Conservation (phyloP, 30 jellyfish, hydroid and myxozoan species). For the Morbakka virulenta region DNA sequence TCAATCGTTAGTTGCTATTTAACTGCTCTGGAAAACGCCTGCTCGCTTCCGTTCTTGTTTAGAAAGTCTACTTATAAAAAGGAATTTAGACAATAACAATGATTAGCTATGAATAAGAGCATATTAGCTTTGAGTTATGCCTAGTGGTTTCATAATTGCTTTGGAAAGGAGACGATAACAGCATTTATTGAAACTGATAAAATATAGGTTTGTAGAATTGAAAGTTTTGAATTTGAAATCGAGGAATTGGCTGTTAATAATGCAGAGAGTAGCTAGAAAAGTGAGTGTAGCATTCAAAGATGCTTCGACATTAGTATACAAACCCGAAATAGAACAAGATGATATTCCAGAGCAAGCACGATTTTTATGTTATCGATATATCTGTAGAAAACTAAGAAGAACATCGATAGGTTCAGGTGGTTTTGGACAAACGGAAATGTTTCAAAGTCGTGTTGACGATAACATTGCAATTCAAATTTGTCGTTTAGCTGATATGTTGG, state of each 20-base stretch:
- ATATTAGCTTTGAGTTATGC: too few relatives aligned
- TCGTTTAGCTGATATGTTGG: neutral
- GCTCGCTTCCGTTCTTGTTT: too few relatives aligned
- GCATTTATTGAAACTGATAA: too few relatives aligned
- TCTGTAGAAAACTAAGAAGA: conserved; percentile 59
- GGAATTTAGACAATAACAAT: too few relatives aligned
- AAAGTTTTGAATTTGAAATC: too few relatives aligned
- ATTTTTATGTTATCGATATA: conserved; percentile 62
- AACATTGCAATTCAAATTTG: neutral
- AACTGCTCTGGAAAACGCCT: too few relatives aligned
- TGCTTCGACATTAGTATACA: neutral
- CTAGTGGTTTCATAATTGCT: too few relatives aligned
- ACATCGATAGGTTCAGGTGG: neutral
- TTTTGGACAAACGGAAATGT: neutral
- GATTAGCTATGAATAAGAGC: too few relatives aligned
- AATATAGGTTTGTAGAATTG: too few relatives aligned
- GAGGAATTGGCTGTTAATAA: neutral
- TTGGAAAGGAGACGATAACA: too few relatives aligned
- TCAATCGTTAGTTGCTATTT: too few relatives aligned
- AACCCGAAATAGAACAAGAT: neutral
- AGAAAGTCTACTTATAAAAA: too few relatives aligned
- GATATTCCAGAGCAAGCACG: conserved; percentile 48
- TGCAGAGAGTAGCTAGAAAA: neutral
- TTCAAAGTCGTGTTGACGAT: neutral
- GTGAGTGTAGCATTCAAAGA: neutral